Conservation (phyloP, 2,113 vertebrate genomes). For the Oriolus oriolus region DNA sequence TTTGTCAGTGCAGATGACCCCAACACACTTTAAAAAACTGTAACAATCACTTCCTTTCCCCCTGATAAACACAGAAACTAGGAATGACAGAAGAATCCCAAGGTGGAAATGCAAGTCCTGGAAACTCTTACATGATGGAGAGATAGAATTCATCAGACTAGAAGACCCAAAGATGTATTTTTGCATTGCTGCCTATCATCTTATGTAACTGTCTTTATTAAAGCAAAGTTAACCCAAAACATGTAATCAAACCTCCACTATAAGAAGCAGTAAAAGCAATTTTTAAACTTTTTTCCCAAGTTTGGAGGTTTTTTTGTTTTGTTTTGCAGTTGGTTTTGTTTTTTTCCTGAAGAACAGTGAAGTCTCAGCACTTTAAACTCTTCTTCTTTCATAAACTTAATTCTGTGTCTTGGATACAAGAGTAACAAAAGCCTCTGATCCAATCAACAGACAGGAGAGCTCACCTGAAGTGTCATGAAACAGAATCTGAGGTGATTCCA, state of each 20-base stretch:
- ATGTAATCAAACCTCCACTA: background rate
- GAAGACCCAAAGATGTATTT: background rate
- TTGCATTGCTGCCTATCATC: background rate
- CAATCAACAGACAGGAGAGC: background rate
- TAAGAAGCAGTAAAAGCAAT: background rate
- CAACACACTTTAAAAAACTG: background rate
- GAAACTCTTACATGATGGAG: background rate
- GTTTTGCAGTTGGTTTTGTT: background rate
- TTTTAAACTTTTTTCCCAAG: background rate
- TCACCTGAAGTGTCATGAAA: background rate
- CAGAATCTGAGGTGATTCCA: background rate
- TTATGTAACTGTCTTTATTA: background rate
- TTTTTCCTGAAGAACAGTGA: background rate
- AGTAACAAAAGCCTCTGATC: background rate
- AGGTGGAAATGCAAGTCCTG: background rate
- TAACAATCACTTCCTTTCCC: background rate
- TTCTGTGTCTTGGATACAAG: background rate
- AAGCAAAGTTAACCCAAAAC: background rate
- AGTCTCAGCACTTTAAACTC: background rate
- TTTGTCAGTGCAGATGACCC: background rate
- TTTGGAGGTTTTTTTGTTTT: background rate
- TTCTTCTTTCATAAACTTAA: background rate
- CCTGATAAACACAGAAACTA: background rate
- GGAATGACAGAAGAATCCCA: background rate
- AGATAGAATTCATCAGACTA: background rate